phyloP scores from a whole-genome alignment of 2,113 vertebrate species.

The Tenebrosternarchus preto region DNA sequence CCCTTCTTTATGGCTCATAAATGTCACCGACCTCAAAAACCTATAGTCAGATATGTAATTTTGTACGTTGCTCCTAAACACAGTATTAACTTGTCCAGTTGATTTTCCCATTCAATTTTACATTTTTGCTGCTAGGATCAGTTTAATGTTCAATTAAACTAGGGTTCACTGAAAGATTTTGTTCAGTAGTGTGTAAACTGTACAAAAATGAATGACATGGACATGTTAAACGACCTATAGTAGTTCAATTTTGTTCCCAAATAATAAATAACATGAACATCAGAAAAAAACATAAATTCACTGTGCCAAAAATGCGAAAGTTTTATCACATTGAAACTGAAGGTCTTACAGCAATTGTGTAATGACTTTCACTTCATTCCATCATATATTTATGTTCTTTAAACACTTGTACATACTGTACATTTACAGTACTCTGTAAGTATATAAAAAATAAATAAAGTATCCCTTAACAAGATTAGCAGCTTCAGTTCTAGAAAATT shows the following conservation, averaged over 20 bases:
- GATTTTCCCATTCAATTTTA: no score
- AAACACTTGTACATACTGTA: neutral
- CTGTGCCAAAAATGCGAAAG: neutral
- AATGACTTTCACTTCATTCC: neutral
- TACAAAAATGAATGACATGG: no score
- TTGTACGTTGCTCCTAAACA: neutral
- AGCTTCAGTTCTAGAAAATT: conserved; percentile 4
- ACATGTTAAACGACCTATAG: neutral
- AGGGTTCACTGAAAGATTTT: neutral
- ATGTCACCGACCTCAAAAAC: neutral
- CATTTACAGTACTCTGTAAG: neutral
- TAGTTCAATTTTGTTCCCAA: no score
- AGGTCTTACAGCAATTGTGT: neutral
- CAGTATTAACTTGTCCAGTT: neutral
- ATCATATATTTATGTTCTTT: neutral
- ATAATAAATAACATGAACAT: neutral
- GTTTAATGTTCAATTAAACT: neutral
- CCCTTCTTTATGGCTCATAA: no score
- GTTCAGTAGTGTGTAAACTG: neutral
- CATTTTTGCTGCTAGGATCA: no score
- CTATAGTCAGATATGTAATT: no score
- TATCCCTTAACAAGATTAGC: conserved; percentile 3
- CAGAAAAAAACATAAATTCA: neutral
- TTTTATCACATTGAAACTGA: neutral
- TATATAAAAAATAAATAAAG: conserved; percentile 39